Conservation (phyloP, 1,140 invertebrate species). For the Phortica variegata region DNA sequence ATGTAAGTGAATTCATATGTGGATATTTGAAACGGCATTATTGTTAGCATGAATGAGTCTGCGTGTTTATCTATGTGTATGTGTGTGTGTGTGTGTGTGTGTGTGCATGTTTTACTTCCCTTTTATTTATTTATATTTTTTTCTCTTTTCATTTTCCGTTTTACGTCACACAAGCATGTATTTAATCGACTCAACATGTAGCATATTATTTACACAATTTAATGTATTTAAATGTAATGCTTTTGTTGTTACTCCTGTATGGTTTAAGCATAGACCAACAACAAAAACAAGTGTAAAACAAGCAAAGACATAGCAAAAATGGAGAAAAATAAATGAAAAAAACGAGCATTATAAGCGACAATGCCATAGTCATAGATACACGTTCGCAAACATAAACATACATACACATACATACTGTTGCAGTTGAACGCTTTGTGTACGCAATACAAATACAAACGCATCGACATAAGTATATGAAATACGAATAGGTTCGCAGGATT, state of each 20-base stretch:
- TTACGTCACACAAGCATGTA: no score
- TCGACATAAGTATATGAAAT: slow-evolving; percentile 57
- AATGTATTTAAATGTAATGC: slow-evolving; percentile 54
- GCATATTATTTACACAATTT: slow-evolving; percentile 55
- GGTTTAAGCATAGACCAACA: not conserved
- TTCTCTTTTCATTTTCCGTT: no score
- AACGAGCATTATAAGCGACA: no score
- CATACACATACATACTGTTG: slow-evolving; percentile 1
- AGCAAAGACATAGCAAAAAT: no score
- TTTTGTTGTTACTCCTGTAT: slow-evolving; percentile 25
- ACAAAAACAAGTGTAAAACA: not conserved
- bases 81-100: slow-evolving; percentile 8
- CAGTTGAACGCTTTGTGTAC: slow-evolving; percentile 16
- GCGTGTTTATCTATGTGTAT: not conserved
- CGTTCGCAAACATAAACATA: slow-evolving; percentile 8
- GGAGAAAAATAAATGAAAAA: no score
- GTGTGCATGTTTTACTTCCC: slow-evolving; percentile 16
- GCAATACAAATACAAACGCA: slow-evolving; percentile 41
- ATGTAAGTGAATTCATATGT: no score
- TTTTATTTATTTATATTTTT: slow-evolving; percentile 43
- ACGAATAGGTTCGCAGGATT: slow-evolving; percentile 56
- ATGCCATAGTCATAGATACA: slow-evolving; percentile 6
- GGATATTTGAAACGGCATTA: no score
- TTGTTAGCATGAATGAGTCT: no score
- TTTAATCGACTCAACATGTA: slow-evolving; percentile 55